phyloP scores from a whole-genome alignment of 1,140 invertebrate genomes.

The Brachionus rotundiformis region DNA sequence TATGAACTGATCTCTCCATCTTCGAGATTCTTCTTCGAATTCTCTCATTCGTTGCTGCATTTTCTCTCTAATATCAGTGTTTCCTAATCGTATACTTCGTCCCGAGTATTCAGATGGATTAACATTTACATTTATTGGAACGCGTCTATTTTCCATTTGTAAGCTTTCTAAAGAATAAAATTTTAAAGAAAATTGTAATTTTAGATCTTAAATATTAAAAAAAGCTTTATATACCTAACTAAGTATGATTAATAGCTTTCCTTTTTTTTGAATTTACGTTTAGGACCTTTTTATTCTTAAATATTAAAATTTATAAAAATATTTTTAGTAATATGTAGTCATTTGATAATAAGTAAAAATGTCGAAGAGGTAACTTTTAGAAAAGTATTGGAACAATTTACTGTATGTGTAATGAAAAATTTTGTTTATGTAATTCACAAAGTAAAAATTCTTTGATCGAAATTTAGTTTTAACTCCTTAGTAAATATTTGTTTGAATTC shows the following conservation, averaged over 20 bases:
- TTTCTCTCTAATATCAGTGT: constrained; percentile 26
- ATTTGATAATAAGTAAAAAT: neutral
- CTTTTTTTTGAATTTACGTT: too few species aligned
- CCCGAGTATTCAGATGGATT: constrained; percentile 41
- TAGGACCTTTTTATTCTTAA: too few species aligned
- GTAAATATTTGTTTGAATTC: neutral
- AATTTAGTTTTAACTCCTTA: neutral
- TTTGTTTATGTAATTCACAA: neutral
- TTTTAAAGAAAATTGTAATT: too few species aligned
- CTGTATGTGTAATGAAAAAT: neutral
- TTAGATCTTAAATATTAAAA: too few species aligned
- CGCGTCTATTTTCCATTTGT: constrained; percentile 35
- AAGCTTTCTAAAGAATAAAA: neutral
- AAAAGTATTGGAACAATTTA: neutral
- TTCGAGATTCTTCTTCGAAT: constrained; percentile 49
- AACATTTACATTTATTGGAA: constrained; percentile 42
- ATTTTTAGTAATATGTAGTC: neutral
- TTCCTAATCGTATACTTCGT: constrained; percentile 19
- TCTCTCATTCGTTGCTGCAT: constrained; percentile 48
- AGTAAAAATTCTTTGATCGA: neutral
- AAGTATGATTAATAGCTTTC: too few species aligned
- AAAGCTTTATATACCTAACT: too few species aligned
- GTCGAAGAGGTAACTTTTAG: neutral
- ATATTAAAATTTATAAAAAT: too few species aligned
- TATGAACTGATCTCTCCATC: constrained; percentile 34